These are phyloP conservation scores for Diarsia mendica DNA, from an alignment of 2,888 invertebrate species.

Conservation along the genomic window DNA sequence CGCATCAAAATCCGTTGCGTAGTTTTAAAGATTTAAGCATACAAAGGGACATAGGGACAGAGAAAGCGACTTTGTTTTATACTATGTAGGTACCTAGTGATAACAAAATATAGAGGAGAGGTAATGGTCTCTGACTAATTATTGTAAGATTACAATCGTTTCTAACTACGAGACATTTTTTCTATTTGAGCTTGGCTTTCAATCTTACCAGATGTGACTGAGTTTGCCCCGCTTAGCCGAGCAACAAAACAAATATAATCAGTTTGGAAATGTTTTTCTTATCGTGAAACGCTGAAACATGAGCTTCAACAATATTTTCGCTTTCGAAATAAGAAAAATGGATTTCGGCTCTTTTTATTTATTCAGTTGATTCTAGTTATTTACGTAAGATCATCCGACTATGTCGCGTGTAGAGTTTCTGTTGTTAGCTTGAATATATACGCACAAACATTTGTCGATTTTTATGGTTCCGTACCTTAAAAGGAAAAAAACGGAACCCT, in stretches of 20 bases:
- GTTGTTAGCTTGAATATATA: not conserved
- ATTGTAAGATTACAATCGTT: not conserved
- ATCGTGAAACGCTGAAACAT: constrained; percentile 48
- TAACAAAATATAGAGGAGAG: too few relatives aligned
- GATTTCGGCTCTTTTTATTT: constrained; percentile 43
- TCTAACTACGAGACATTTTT: not conserved
- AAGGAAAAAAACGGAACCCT: too few relatives aligned
- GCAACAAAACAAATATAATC: constrained; percentile 50
- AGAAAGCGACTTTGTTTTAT: too few relatives aligned
- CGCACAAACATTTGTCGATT: not conserved
- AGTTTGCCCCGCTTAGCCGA: constrained; percentile 29
- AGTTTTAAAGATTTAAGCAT: too few relatives aligned
- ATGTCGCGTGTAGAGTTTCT: constrained; percentile 20
- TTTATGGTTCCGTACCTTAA: too few relatives aligned
- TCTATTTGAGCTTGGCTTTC: not conserved
- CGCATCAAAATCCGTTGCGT: too few relatives aligned
- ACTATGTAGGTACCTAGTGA: too few relatives aligned
- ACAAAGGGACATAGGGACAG: too few relatives aligned
- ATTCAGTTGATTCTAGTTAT: constrained; percentile 45
- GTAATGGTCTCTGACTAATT: too few relatives aligned
- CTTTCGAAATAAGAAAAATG: constrained; percentile 48
- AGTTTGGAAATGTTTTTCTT: constrained; percentile 46
- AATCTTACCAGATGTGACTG: constrained; percentile 29
- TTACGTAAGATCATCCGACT: constrained; percentile 40
- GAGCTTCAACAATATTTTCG: constrained; percentile 53